Conservation (phyloP, 1,140 invertebrate species). For the Drosophila eugracilis region DNA sequence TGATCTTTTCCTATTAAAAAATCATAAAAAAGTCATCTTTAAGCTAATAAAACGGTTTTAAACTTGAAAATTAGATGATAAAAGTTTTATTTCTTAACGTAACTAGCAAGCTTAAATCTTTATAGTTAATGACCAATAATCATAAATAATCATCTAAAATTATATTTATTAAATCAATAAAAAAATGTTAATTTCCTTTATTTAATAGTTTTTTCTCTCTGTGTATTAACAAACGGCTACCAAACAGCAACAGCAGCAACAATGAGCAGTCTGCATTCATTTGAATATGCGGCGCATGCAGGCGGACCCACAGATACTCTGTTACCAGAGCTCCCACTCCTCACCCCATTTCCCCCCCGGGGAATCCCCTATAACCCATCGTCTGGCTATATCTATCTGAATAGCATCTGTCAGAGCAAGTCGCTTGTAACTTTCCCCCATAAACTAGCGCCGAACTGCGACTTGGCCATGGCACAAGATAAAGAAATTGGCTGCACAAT, state of each 20-base stretch:
- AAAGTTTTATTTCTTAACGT: too few relatives aligned
- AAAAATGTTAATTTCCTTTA: background rate
- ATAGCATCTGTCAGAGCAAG: constrained; percentile 74
- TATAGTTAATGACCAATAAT: too few relatives aligned
- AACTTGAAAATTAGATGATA: too few relatives aligned
- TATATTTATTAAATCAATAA: too few relatives aligned
- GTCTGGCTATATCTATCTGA: constrained; percentile 55
- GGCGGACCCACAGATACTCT: constrained; percentile 44
- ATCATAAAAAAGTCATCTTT: too few relatives aligned
- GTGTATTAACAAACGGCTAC: constrained; percentile 18
- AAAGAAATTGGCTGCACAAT: constrained; percentile 65
- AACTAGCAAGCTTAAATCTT: too few relatives aligned
- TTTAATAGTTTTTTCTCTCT: background rate
- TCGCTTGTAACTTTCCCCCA: constrained; percentile 78
- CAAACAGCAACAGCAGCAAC: constrained; percentile 19
- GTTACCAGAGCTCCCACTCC: background rate
- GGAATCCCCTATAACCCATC: background rate
- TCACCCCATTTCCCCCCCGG: too few relatives aligned
- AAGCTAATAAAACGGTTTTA: too few relatives aligned
- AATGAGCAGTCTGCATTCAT: constrained; percentile 66
- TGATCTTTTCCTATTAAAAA: too few relatives aligned
- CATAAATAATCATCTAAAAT: too few relatives aligned
- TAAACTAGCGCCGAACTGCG: constrained; percentile 60
- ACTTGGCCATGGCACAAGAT: constrained; percentile 49
- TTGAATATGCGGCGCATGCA: constrained; percentile 74